phyloP scores from a whole-genome alignment of 2,797 vertebrate species.

The Otus scops region DNA sequence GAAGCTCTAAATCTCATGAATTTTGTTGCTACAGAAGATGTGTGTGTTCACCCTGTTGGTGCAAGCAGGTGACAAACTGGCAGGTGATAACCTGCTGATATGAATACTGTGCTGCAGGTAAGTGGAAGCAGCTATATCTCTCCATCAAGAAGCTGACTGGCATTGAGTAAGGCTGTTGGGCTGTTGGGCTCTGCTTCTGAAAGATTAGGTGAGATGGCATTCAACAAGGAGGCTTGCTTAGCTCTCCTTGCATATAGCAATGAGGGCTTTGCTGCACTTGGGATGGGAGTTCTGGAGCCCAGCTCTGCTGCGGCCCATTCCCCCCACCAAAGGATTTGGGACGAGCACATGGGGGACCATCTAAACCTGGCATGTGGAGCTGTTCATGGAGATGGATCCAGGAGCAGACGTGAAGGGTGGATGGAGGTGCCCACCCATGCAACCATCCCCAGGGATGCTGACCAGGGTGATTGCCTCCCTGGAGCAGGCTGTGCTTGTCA shows the following conservation, averaged over 20 bases:
- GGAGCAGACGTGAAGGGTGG: not conserved
- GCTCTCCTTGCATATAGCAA: not conserved
- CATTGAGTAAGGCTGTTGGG: not conserved
- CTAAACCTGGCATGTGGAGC: not conserved
- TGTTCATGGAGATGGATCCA: fast-evolving
- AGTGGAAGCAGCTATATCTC: not conserved
- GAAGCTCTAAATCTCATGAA: not conserved
- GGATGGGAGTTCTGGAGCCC: not conserved
- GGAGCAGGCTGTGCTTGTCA: not conserved
- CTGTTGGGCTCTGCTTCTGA: not conserved
- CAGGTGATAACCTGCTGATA: not conserved
- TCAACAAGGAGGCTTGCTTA: not conserved
- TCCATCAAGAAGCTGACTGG: not conserved
- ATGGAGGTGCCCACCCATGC: not conserved
- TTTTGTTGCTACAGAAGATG: not conserved
- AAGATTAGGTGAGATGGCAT: not conserved
- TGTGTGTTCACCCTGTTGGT: not conserved
- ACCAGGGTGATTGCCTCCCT: not conserved
- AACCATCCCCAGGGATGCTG: not conserved
- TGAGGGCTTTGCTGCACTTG: not conserved
- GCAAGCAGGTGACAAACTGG: not conserved
- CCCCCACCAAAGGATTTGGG: not conserved
- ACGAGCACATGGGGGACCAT: fast-evolving
- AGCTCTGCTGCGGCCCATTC: not conserved
- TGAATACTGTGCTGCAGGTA: not conserved